These are phyloP conservation scores for Gulo gulo DNA, from an alignment of 2,113 vertebrate genomes.

Conservation along the genomic window DNA sequence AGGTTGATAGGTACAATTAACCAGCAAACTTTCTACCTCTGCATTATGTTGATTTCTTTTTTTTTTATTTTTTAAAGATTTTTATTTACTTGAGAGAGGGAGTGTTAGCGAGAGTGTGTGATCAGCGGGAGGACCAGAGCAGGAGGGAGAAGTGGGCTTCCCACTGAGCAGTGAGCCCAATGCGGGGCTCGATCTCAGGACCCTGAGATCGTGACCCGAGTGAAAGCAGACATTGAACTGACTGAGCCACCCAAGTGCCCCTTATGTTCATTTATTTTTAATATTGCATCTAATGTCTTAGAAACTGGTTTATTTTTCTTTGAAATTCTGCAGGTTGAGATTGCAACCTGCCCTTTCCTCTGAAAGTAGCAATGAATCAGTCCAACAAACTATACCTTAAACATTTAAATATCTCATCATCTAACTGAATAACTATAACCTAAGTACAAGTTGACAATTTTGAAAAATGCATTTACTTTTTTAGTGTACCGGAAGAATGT, in stretches of 20 bases:
- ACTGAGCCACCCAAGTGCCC: neutral
- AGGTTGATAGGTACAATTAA: neutral
- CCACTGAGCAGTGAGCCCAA: neutral
- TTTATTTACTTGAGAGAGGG: neutral
- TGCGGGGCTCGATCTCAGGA: neutral
- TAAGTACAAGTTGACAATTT: neutral
- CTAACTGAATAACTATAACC: neutral
- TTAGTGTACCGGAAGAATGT: neutral
- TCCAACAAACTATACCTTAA: neutral
- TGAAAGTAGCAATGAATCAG: neutral
- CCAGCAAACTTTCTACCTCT: neutral
- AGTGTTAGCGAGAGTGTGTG: neutral
- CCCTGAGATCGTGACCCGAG: neutral
- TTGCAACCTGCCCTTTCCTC: neutral
- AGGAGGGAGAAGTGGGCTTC: too few species aligned
- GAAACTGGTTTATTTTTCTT: neutral
- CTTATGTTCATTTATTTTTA: neutral
- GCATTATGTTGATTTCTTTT: neutral
- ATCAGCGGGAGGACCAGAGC: neutral
- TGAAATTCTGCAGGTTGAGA: neutral
- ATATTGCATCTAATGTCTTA: neutral
- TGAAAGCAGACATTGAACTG: neutral
- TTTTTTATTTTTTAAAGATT: neutral
- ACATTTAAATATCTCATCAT: neutral
- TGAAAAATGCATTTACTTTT: neutral